A percentile compares a stretch with the other conserved stretches of the same genome.
Conservation (phyloP, 2,797 vertebrate genomes). For the Falco naumanni region DNA sequence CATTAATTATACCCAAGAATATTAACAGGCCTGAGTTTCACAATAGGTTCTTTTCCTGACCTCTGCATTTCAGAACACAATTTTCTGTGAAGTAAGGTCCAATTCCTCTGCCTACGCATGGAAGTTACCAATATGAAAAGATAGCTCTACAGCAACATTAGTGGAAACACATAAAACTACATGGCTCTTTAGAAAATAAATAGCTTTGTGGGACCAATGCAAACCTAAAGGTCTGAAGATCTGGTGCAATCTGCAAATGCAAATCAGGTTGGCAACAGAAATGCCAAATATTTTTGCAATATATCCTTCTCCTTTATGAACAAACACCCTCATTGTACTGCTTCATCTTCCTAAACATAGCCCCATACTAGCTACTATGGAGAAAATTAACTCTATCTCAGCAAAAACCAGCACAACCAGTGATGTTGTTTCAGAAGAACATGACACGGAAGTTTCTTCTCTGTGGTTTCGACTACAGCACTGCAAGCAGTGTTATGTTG, state of each 20-base stretch:
- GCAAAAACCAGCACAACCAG: background rate
- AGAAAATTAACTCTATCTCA: too few species aligned
- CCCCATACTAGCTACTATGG: too few species aligned
- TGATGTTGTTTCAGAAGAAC: background rate
- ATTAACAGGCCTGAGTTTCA: constrained; percentile 24
- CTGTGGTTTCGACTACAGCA: background rate
- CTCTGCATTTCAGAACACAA: constrained; percentile 38
- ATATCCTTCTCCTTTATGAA: background rate
- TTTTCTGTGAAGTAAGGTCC: background rate
- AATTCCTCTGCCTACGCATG: background rate
- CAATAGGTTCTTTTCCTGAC: background rate
- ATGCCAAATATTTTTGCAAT: background rate
- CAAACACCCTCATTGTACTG: background rate
- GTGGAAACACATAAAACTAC: background rate
- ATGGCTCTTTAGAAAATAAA: background rate
- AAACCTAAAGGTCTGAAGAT: background rate
- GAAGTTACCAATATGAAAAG: background rate
- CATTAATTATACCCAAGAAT: constrained; percentile 18
- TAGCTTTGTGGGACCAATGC: background rate
- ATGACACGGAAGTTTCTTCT: background rate
- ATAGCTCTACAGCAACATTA: background rate
- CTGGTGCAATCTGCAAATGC: background rate
- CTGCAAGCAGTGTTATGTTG: background rate
- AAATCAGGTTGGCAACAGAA: background rate
- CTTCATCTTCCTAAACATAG: background rate